Percentiles rank a stretch among this genome's conserved stretches.
phyloP scores from a whole-genome alignment of 2,888 invertebrate genomes.

The Trissoscelio sp. region DNA sequence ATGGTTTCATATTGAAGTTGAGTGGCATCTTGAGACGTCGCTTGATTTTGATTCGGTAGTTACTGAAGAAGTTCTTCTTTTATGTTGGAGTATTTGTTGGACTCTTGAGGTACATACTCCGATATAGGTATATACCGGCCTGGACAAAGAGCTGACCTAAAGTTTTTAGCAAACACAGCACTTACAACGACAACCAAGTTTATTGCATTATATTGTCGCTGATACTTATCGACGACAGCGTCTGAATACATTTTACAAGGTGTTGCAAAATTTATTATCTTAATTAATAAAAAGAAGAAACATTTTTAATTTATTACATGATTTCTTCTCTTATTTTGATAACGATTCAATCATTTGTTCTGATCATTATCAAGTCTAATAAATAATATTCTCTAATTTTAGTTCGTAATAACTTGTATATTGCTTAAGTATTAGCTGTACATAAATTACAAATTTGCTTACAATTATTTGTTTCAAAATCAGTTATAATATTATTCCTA shows the following conservation, averaged over 20 bases:
- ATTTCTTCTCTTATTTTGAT: too few species aligned
- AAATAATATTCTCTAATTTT: too few species aligned
- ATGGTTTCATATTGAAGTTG: slow-evolving; percentile 48
- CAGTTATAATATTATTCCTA: too few species aligned
- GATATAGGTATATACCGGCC: slow-evolving; percentile 26
- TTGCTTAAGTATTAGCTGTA: too few species aligned
- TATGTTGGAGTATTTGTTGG: slow-evolving; percentile 61
- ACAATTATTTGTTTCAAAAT: too few species aligned
- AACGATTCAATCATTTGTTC: too few species aligned
- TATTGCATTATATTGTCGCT: not conserved
- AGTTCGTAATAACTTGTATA: too few species aligned
- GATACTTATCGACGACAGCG: not conserved
- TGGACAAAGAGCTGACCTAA: slow-evolving; percentile 51
- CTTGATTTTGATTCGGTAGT: slow-evolving; percentile 61
- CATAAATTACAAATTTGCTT: too few species aligned
- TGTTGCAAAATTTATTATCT: not conserved
- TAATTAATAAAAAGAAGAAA: too few species aligned
- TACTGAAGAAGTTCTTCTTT: slow-evolving; percentile 59
- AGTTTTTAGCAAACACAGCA: slow-evolving; percentile 63
- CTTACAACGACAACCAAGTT: slow-evolving; percentile 22
- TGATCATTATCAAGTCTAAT: too few species aligned
- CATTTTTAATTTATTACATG: too few species aligned
- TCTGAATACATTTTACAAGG: slow-evolving; percentile 14
- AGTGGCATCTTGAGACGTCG: slow-evolving; percentile 61
- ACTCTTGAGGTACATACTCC: slow-evolving; percentile 38